A percentile compares a stretch with the other conserved stretches of the same genome.
phyloP scores from a whole-genome alignment of 2,113 vertebrate genomes.

The Ictalurus furcatus region DNA sequence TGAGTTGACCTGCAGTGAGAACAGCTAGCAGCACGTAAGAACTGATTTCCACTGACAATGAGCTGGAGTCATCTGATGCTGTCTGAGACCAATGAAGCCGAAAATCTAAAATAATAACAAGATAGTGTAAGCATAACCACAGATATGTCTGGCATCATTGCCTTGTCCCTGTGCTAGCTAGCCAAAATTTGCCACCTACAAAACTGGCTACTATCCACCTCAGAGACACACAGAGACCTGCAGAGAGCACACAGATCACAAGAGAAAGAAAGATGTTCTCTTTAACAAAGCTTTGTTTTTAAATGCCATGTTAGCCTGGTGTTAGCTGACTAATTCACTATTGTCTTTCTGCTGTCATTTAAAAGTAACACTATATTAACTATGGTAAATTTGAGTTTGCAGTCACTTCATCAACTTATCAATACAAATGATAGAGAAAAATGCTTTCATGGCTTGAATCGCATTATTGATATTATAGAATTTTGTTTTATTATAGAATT shows the following conservation, averaged over 20 bases:
- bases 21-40: neutral
- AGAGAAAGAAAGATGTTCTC: neutral
- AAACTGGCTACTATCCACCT: neutral
- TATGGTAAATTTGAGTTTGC: neutral
- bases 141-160: neutral
- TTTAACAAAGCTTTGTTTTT: neutral
- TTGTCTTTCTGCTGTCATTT: neutral
- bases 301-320: no score
- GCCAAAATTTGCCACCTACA: neutral
- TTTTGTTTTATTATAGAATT: no score
- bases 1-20: no score
- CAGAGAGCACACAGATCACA: neutral
- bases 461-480: neutral
- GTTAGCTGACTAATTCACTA: neutral
- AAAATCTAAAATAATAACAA: conserved; percentile 22
- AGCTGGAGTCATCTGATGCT: neutral
- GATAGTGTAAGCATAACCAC: neutral
- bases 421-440: no score
- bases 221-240: neutral
- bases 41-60: conserved; percentile 16
- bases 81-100: conserved; percentile 48
- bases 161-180: neutral
- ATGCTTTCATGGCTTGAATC: neutral
- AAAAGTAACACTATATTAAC: neutral
- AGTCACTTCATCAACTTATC: no score